A percentile compares a stretch with the other conserved stretches of the same genome.
phyloP scores from a whole-genome alignment of 2,888 invertebrate genomes.

The Mimas tiliae region DNA sequence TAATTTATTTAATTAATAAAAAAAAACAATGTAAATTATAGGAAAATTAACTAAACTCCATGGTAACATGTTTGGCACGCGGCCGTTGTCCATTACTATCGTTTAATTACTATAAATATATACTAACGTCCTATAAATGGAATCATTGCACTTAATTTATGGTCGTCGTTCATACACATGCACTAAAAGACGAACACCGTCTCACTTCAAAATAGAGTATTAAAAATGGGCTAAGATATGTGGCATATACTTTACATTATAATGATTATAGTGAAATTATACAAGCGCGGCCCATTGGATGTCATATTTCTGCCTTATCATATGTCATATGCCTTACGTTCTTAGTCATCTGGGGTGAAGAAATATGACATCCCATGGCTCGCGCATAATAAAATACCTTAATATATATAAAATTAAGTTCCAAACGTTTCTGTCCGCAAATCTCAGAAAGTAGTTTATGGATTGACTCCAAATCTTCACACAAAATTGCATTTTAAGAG shows the following conservation, averaged over 20 bases:
- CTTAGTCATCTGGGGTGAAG: too few relatives aligned
- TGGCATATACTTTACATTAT: neutral
- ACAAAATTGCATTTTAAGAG: too few relatives aligned
- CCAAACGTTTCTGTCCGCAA: too few relatives aligned
- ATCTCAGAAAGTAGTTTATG: too few relatives aligned
- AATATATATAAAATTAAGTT: too few relatives aligned
- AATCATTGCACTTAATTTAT: conserved; percentile 39
- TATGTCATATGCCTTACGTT: too few relatives aligned
- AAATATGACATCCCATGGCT: too few relatives aligned
- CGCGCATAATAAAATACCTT: too few relatives aligned
- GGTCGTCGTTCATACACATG: conserved; percentile 34
- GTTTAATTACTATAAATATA: conserved; percentile 29
- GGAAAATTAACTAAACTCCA: neutral
- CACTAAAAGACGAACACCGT: neutral
- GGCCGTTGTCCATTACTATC: neutral
- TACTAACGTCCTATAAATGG: conserved; percentile 33
- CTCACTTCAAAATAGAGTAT: neutral
- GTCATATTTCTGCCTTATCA: too few relatives aligned
- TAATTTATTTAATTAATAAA: neutral
- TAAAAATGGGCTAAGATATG: neutral
- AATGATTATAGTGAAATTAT: too few relatives aligned
- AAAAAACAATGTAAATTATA: neutral
- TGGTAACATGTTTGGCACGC: conserved; percentile 10
- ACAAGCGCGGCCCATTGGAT: too few relatives aligned
- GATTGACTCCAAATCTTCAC: too few relatives aligned